Evolutionary conservation across 2,797 vertebrate species (phyloP).

Genomic region (Australoheros facetus): DNA sequence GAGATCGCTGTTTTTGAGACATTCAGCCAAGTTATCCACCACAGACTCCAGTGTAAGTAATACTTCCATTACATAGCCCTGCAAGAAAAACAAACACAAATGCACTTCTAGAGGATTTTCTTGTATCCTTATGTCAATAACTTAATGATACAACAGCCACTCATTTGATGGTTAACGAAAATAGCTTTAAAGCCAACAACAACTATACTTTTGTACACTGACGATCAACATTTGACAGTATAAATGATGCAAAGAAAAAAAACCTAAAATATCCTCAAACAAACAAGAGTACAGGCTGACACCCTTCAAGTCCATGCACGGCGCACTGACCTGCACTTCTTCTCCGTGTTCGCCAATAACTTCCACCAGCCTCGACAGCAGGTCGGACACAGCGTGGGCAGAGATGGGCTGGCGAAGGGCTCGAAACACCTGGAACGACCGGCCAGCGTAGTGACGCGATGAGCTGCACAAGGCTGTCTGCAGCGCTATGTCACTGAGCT

Average conservation of each 20-base stretch:
- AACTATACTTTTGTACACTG: background rate
- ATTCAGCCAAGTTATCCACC: constrained; percentile 96
- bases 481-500: constrained; percentile 92
- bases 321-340: constrained; percentile 71
- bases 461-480: constrained; percentile 96
- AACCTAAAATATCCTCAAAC: background rate
- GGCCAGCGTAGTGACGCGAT: constrained; percentile 93
- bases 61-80: constrained; percentile 98
- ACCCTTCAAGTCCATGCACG: background rate
- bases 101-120: background rate
- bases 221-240: background rate
- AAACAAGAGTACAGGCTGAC: background rate
- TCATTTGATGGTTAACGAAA: background rate
- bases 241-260: background rate
- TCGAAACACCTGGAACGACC: constrained; percentile 96
- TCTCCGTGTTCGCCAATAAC: constrained; percentile 94
- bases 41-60: constrained; percentile 95
- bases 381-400: constrained; percentile 89
- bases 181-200: background rate
- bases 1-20: constrained; percentile 94
- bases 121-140: background rate
- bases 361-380: constrained; percentile 92
- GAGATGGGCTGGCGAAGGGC: constrained; percentile 93
- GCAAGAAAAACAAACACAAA: constrained; percentile 19
- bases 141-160: background rate